Base-by-base conservation (phyloP, 2,888 invertebrate genomes). In the Netelia virgata region DNA sequence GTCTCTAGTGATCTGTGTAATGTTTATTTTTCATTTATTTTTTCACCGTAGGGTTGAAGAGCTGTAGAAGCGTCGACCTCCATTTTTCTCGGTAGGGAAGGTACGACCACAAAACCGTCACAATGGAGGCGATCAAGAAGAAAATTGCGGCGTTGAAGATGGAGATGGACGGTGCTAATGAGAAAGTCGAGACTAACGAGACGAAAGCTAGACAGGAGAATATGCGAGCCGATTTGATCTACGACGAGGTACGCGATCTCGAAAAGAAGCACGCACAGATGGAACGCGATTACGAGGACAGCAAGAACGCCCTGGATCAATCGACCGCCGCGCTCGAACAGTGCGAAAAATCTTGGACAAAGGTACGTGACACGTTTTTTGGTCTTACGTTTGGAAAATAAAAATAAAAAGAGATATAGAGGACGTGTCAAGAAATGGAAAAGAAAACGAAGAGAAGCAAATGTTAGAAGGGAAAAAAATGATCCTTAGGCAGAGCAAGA, bases 181-280 rank as follows among this genome's bases (percentile, higher is more conserved):
- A 96, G 91, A 94, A 95, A 90, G 95, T 96, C 79, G 96, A 96
- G 91, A 94, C 95, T 88, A 95, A 95, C 88, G 96, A 96, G 90
- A 95, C 95, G 86, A 95, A 95, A 91, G 95, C 95, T 86, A 94
- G 94, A 88, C 95, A 95, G 90, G 95, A 93, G 82, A 91, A 93
- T 85, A 77, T 91, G 85, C 89, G 93, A 18, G 93, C 93, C 11
- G 93, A 93, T 84, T 88, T 95, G 94, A 96, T 97, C 87, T 96
- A 96, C 94, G 99, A 99, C 95, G 99, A 99, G 94, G 97, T 99
- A 90, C 97, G 97, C 92, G 98, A 98, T 91, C 96, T 99, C 94
- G 97, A 97, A 94, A 99, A 99, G 96, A 98, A 98, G 95, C 97
- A 98, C 93, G 95, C 96, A 88, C 98, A 98, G 94, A 97, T 99